phyloP scores from a whole-genome alignment of 2,113 vertebrate species.

The Haemorhous mexicanus region DNA sequence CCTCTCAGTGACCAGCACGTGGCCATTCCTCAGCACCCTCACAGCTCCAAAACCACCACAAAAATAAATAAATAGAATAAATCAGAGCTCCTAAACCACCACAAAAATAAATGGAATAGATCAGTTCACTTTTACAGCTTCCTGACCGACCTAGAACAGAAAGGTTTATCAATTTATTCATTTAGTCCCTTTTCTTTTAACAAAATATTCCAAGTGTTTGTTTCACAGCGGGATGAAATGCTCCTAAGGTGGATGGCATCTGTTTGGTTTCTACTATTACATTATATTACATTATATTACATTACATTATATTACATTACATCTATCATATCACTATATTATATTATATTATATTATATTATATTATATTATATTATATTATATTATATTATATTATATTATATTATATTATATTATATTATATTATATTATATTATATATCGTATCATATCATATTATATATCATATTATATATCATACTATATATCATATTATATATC shows the following conservation, averaged over 20 bases:
- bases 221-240: rapidly evolving
- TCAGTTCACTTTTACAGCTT: rapidly evolving
- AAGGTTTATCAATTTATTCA: background rate
- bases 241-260: background rate
- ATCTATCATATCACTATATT: no score
- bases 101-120: background rate
- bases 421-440: no score
- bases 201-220: background rate
- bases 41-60: background rate
- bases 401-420: no score
- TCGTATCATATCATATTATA: no score
- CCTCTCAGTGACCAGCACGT: rapidly evolving
- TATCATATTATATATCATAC: no score
- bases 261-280: background rate
- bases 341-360: no score
- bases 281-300: no score
- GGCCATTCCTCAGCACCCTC: background rate
- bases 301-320: no score
- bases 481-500: no score
- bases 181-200: background rate
- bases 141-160: background rate
- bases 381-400: no score
- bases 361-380: no score
- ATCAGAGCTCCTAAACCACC: background rate
- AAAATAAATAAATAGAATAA: background rate